phyloP scores from a whole-genome alignment of 2,797 vertebrate species.

The Epinephelus coioides region DNA sequence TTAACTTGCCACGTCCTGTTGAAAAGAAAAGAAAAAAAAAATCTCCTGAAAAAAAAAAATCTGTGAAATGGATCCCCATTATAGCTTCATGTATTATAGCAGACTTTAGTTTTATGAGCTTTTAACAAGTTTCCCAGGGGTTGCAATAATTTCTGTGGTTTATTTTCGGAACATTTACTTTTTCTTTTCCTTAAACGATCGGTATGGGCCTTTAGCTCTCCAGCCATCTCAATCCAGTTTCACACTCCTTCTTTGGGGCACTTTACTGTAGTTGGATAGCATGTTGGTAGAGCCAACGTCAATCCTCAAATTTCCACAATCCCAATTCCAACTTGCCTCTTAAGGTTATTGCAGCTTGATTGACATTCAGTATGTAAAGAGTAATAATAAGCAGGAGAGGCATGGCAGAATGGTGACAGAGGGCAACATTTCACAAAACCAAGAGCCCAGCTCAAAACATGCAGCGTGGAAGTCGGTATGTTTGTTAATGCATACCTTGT shows the following conservation, averaged over 20 bases:
- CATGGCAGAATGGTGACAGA: conserved; percentile 36
- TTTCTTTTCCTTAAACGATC: conserved; percentile 76
- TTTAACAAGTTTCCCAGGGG: conserved; percentile 89
- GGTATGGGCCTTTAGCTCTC: conserved; percentile 58
- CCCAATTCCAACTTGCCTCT: conserved; percentile 61
- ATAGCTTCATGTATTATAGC: conserved; percentile 83
- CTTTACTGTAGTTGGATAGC: conserved; percentile 63
- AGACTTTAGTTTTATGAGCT: conserved; percentile 89
- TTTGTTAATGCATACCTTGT: conserved; percentile 60
- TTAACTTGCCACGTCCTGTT: conserved; percentile 83
- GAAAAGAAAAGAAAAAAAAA: conserved; percentile 71
- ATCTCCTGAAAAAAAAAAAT: conserved; percentile 51
- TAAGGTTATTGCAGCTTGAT: conserved; percentile 66
- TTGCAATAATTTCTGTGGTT: conserved; percentile 89
- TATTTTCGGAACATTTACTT: conserved; percentile 85
- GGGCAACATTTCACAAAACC: conserved; percentile 39
- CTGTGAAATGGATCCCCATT: conserved; percentile 85
- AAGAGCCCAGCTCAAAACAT: conserved; percentile 12
- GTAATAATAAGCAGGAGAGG: conserved; percentile 50
- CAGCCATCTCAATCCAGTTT: conserved; percentile 60
- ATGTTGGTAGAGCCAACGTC: conserved; percentile 60
- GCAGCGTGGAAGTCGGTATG: conserved; percentile 32
- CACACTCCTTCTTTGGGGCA: conserved; percentile 64
- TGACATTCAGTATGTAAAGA: conserved; percentile 59
- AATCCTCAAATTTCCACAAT: conserved; percentile 71